Evolutionary conservation across 2,888 invertebrate genomes (phyloP).

Genomic region (Acronicta psi): DNA sequence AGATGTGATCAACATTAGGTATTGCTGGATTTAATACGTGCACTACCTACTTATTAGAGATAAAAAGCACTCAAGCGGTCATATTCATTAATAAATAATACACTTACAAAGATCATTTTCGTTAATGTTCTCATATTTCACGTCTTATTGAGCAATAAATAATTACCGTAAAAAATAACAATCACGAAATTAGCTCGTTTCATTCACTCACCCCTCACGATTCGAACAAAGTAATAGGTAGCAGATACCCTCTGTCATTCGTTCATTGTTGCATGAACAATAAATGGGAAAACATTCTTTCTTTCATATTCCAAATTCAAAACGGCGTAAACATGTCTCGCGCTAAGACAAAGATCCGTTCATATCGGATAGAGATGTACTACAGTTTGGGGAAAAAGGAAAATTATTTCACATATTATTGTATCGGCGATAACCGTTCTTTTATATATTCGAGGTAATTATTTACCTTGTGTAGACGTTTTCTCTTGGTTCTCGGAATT

Average conservation of each 20-base stretch:
- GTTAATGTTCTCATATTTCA: background rate
- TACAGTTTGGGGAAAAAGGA: slow-evolving; percentile 32
- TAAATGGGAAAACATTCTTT: slow-evolving; percentile 27
- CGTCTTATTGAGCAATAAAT: slow-evolving; percentile 1
- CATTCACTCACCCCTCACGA: slow-evolving; percentile 22
- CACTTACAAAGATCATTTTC: background rate
- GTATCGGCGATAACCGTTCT: slow-evolving; percentile 25
- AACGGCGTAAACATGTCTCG: slow-evolving; percentile 52
- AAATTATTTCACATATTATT: slow-evolving; percentile 41
- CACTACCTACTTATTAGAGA: too few relatives aligned
- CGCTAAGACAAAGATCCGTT: slow-evolving; percentile 52
- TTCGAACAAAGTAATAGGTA: slow-evolving; percentile 20
- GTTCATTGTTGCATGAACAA: slow-evolving; percentile 40
- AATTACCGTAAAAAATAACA: background rate
- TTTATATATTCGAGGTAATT: slow-evolving; percentile 36
- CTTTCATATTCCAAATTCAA: slow-evolving; percentile 43
- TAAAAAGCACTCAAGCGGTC: too few relatives aligned
- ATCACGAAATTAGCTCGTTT: slow-evolving; percentile 20
- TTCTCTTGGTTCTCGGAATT: slow-evolving; percentile 15
- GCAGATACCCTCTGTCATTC: slow-evolving; percentile 23
- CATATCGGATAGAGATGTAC: slow-evolving; percentile 40
- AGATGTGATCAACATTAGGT: too few relatives aligned
- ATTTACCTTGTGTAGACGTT: slow-evolving; percentile 39
- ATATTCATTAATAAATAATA: background rate
- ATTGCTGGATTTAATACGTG: too few relatives aligned